Percentiles rank a stretch among this genome's conserved stretches.
phyloP scores from a whole-genome alignment of 2,888 invertebrate genomes.

The Plebejus melissa region DNA sequence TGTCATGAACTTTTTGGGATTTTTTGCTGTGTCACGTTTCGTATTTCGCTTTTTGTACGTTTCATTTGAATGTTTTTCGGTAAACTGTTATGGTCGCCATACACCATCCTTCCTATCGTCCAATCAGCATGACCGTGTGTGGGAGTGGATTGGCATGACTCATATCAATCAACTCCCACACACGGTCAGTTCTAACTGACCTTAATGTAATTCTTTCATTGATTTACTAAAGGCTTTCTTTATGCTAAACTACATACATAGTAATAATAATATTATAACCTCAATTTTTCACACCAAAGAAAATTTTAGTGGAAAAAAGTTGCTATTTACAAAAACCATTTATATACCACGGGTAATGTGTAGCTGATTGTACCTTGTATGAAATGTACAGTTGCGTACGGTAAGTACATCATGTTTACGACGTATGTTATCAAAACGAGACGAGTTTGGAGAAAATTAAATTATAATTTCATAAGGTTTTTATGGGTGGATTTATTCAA shows the following conservation, averaged over 20 bases:
- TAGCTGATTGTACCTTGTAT: not conserved
- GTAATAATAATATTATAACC: no score
- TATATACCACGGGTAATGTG: not conserved
- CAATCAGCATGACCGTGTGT: no score
- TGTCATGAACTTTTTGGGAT: slow-evolving; percentile 10
- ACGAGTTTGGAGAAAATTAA: slow-evolving; percentile 59
- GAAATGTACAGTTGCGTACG: slow-evolving; percentile 13
- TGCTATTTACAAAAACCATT: no score
- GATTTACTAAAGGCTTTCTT: not conserved
- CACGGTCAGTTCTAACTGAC: no score
- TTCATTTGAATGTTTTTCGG: not conserved
- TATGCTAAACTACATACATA: no score
- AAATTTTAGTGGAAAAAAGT: no score
- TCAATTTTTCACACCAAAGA: no score
- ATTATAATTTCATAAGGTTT: slow-evolving; percentile 73
- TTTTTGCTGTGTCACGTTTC: slow-evolving; percentile 7
- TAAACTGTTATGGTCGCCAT: no score
- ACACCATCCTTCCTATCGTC: no score
- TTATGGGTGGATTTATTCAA: slow-evolving; percentile 60
- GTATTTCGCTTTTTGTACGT: not conserved
- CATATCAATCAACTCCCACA: no score
- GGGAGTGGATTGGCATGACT: no score
- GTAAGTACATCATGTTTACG: slow-evolving; percentile 45
- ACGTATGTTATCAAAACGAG: slow-evolving; percentile 30
- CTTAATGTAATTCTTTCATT: not conserved